Evolutionary conservation across 1,140 invertebrate genomes (phyloP).

Genomic region (Drusus annulatus): DNA sequence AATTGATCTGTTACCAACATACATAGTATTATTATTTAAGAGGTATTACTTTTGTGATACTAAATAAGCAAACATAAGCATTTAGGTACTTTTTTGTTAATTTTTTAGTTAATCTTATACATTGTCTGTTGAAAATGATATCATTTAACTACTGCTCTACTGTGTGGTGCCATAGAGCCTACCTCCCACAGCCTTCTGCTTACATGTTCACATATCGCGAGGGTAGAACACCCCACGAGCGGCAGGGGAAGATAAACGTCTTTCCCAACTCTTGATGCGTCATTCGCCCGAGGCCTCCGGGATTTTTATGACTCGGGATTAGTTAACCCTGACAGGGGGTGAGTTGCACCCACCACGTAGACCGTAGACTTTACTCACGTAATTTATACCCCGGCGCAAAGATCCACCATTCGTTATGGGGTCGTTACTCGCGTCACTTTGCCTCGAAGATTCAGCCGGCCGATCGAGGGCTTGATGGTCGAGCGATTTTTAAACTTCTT

Average conservation of each 20-base stretch:
- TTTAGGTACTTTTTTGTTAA: too few species aligned
- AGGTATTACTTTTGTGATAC: too few species aligned
- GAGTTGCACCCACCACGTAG: constrained; percentile 13
- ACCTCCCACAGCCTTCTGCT: too few species aligned
- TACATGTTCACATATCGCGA: not conserved
- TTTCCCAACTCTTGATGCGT: constrained; percentile 38
- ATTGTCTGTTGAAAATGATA: too few species aligned
- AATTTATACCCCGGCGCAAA: constrained; percentile 8
- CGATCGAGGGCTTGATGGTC: not conserved
- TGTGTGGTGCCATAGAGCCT: too few species aligned
- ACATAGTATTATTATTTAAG: too few species aligned
- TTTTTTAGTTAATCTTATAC: too few species aligned
- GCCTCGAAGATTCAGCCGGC: not conserved
- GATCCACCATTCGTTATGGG: constrained; percentile 11
- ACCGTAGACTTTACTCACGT: constrained; percentile 30
- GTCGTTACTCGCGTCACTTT: constrained; percentile 4
- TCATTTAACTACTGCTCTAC: too few species aligned
- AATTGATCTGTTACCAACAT: too few species aligned
- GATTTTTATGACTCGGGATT: constrained; percentile 45
- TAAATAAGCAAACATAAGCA: too few species aligned
- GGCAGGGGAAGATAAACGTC: constrained; percentile 26
- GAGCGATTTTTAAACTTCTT: not conserved
- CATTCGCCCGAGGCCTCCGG: constrained; percentile 33
- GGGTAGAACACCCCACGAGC: constrained; percentile 12
- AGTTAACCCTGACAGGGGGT: constrained; percentile 36